phyloP scores from a whole-genome alignment of 1,140 invertebrate genomes.

The Geopemphigus sp. region DNA sequence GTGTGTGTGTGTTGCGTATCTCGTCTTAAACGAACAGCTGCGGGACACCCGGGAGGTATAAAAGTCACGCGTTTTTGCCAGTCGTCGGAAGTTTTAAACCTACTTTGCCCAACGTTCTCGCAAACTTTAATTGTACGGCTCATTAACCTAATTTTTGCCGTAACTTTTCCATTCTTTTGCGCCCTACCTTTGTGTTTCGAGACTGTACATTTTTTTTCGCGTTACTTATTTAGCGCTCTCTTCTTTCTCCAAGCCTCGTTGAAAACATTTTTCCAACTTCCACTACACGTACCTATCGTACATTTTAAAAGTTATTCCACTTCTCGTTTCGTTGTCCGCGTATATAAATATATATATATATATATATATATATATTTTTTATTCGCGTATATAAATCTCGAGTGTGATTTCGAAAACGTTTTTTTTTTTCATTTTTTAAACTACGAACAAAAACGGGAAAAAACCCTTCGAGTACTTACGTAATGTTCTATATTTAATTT shows the following conservation, averaged over 20 bases:
- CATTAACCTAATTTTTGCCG: constrained; percentile 47
- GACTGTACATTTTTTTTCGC: background rate
- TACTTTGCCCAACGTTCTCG: constrained; percentile 29
- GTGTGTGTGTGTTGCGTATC: background rate
- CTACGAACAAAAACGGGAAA: background rate
- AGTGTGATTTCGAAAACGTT: background rate
- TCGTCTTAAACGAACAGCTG: constrained; percentile 2
- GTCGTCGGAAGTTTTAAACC: constrained; percentile 36
- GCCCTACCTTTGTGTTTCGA: constrained; percentile 23
- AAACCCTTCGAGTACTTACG: too few species aligned
- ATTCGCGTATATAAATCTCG: background rate
- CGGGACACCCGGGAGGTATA: background rate
- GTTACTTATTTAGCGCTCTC: constrained; percentile 28
- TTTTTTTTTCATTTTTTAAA: background rate
- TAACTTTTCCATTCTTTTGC: constrained; percentile 28
- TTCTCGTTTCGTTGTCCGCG: background rate
- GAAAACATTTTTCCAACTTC: constrained; percentile 9
- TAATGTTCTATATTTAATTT: too few species aligned
- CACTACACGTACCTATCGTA: background rate
- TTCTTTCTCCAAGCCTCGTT: background rate
- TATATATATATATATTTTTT: too few species aligned
- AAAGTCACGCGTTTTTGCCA: constrained; percentile 28
- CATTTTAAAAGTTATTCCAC: background rate
- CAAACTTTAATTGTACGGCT: constrained; percentile 44
- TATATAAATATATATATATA: background rate